These are phyloP conservation scores for Siphamia tubifer DNA, from an alignment of 2,113 vertebrate species.

Conservation along the genomic window DNA sequence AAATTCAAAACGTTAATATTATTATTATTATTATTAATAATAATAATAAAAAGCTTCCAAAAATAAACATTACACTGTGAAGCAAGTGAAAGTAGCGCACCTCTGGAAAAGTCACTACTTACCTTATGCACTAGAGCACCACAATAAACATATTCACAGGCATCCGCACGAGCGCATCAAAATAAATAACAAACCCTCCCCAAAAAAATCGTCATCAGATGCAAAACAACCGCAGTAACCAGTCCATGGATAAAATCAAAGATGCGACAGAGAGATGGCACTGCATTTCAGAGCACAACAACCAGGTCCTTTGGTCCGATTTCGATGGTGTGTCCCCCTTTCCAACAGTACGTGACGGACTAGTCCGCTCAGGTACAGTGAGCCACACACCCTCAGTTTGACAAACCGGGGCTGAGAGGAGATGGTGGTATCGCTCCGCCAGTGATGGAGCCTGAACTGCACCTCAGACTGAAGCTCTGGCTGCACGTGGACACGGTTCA, in stretches of 20 bases:
- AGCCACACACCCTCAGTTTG: constrained; percentile 59
- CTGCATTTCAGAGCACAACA: constrained; percentile 40
- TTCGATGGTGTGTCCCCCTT: constrained; percentile 39
- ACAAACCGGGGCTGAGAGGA: constrained; percentile 38
- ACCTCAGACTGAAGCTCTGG: constrained; percentile 19
- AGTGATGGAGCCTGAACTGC: constrained; percentile 50
- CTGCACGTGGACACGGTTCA: neutral
- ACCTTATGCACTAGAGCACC: constrained; percentile 68
- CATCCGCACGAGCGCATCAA: constrained; percentile 48
- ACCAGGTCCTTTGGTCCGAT: constrained; percentile 31
- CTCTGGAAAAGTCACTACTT: constrained; percentile 73
- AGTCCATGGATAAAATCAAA: neutral
- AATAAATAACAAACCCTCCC: neutral
- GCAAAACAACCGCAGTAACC: constrained; percentile 38
- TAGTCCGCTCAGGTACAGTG: constrained; percentile 57
- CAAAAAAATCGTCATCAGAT: constrained; percentile 38
- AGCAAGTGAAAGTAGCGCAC: constrained; percentile 52
- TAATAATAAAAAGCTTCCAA: no score
- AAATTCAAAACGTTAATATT: no score
- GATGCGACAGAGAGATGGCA: neutral
- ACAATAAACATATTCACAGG: constrained; percentile 64
- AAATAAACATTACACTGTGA: neutral
- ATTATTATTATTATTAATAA: no score
- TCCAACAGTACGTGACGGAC: constrained; percentile 50
- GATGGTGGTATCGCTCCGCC: constrained; percentile 74